Base-by-base conservation (phyloP, 2,888 invertebrate genomes). In the Drosophila atroscutellata region DNA sequence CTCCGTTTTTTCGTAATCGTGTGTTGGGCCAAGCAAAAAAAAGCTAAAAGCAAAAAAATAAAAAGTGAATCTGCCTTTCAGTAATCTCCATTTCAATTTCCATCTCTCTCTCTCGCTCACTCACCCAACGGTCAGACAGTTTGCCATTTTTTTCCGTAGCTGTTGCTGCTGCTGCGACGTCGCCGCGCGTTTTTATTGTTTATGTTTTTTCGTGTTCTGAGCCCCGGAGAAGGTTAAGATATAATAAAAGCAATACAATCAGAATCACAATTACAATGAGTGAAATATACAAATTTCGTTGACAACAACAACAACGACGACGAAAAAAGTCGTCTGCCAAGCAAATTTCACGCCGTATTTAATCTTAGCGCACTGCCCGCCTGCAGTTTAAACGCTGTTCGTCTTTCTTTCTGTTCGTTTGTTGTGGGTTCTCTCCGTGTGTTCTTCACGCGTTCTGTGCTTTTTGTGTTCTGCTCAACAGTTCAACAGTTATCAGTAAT, bases 361-460 rank as follows among this genome's bases (percentile, higher is more conserved):
- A 90, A 91, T 91, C 90, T 90, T 88, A 83, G 91, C 77, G 84
- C 86, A 86, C 88, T 82, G 84, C 77, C 80, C 83, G 86, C 82
- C 83, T 85, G 81, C 85, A 85, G 91, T 81, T 91, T 91, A 92
- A 91, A 91, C 91, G 91, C 84, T 82, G 88, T 75, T 89, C 83
- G 86, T 88, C 90, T 87, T 88, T 86, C 86, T 90, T 86, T 85
- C 82, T 88, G 87, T 88, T 87, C 90, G 89, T 81, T 87, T 65
- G 89, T 65, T 78, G 81, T 79, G 83, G 81, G 83, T 74, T 77
- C 81, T 80, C 75, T 63, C 52, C 65, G 45, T 72, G 67, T 60
- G 55, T 56, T 51, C 60, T 52, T 68, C 26, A 55, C 55, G 55
- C 37, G 55, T 55, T 55, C 56, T 61, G 58, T 50, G 56, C 52